A percentile compares a stretch with the other conserved stretches of the same genome.
phyloP scores from a whole-genome alignment of 1,140 invertebrate genomes.

The Anoplolepis gracilipes region DNA sequence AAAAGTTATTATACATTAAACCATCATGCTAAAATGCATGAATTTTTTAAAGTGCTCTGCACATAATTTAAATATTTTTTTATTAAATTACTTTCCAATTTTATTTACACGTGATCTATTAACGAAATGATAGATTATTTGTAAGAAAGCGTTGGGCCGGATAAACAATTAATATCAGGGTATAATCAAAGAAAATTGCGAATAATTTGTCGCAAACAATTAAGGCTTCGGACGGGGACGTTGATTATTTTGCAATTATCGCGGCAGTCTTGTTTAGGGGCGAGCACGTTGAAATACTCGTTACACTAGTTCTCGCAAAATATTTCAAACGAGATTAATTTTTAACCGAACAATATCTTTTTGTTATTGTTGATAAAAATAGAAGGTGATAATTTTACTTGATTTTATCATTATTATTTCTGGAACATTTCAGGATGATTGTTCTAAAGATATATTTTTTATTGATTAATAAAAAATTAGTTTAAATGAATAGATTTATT shows the following conservation, averaged over 20 bases:
- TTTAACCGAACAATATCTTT: conserved; percentile 17
- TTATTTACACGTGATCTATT: conserved; percentile 26
- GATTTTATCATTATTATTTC: background rate
- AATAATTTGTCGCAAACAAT: conserved; percentile 48
- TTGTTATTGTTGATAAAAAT: conserved; percentile 7
- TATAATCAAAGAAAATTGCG: conserved; percentile 50
- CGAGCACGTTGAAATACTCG: background rate
- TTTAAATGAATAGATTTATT: too few species aligned
- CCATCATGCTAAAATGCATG: background rate
- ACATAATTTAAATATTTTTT: conserved; percentile 24
- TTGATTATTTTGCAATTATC: conserved; percentile 51
- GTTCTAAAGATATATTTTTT: background rate
- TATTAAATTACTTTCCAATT: conserved; percentile 34
- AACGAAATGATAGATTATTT: background rate
- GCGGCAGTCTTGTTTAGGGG: conserved; percentile 11
- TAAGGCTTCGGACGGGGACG: background rate
- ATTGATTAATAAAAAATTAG: background rate
- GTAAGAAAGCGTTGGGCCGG: background rate
- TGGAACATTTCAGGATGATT: background rate
- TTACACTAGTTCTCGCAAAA: conserved; percentile 1
- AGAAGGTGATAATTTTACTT: background rate
- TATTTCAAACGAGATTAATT: conserved; percentile 16
- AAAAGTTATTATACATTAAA: background rate
- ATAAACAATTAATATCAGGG: conserved; percentile 58
- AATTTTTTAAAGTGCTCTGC: background rate